Percentiles rank a stretch among this genome's conserved stretches.
These are phyloP conservation scores for Drosophila subquinaria DNA, from an alignment of 2,888 invertebrate genomes.

Conservation along the genomic window DNA sequence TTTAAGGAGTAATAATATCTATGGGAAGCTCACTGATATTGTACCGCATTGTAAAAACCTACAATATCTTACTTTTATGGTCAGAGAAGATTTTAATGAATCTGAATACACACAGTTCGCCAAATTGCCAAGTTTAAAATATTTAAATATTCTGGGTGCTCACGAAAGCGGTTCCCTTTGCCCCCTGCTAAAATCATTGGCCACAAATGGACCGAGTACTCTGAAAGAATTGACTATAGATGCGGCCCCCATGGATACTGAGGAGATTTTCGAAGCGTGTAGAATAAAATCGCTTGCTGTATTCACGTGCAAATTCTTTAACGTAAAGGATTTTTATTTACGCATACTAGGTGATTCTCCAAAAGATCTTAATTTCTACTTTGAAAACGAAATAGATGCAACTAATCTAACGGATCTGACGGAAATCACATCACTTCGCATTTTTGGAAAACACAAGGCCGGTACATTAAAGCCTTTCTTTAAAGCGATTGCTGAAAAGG, in stretches of 20 bases:
- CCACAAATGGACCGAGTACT: neutral
- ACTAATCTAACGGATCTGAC: too few species aligned
- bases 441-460: neutral
- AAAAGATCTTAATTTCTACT: too few species aligned
- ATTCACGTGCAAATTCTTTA: neutral
- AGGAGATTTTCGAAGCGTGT: neutral
- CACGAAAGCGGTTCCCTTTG: constrained; percentile 1
- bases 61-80: neutral
- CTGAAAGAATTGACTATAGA: neutral
- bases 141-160: constrained; percentile 1
- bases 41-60: constrained; percentile 4
- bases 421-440: neutral
- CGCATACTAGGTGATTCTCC: too few species aligned
- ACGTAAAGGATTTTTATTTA: neutral
- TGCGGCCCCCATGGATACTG: neutral
- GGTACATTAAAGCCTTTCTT: constrained; percentile 2
- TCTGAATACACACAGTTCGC: constrained; percentile 3
- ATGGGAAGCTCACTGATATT: neutral
- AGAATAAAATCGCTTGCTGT: neutral
- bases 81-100: neutral
- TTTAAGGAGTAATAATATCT: neutral
- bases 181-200: neutral
- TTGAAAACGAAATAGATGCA: too few species aligned
- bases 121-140: neutral
- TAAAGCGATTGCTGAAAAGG: neutral